Evolutionary conservation across 2,888 invertebrate genomes (phyloP), one percentile per base, ranked within the genome.

Genomic region (Kryphioiulus occultus): DNA sequence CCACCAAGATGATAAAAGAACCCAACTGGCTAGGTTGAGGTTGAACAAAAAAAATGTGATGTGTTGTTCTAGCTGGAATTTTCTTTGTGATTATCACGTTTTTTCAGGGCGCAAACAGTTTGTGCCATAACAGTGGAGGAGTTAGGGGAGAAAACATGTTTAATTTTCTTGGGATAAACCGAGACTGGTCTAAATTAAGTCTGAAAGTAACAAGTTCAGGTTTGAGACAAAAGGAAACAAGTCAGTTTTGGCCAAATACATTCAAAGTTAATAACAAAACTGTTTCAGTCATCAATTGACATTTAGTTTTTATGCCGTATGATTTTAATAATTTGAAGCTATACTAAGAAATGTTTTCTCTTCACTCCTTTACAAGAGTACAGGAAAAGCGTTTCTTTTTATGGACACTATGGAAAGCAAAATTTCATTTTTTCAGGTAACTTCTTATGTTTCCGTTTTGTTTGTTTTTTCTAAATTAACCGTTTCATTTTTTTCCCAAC

Each of bases 51-150:
- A 53, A 78, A 78, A 78, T 78, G 78, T 78, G 78, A 78, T 78
- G 68, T 68, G 78, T 78, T 78, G 78, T 78, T 78, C 78, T 78
- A 78, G 78, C 78, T 78, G 78, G 30, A 26, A 78, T 78, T 78
- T 78, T 78, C 78, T 78, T 78, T 78, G 78, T 78, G 78, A 78
- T 78, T 32, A 68, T 68, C 68, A 78, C 78, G 30, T 78, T 78
- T 78, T 78, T 35, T 78, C 30, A 0, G 5, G 26, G 78, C 78
- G 30, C 78, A 78, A 78, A 78, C 78, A 78, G 78, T 78, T 78
- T 78, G 78, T 78, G 78, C 78, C 78, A 30, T 78, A 78, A 78
- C 78, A 78, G 30, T 78, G 30, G 30, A 78, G 78, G 30, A 78
- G 78, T 17, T 78, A 78, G 26, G 78, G 78, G 78, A 30, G 30